Evolutionary conservation across 2,888 invertebrate genomes (phyloP), one percentile per base, ranked within the genome.

Genomic region (Cordylochernes scorpioides): DNA sequence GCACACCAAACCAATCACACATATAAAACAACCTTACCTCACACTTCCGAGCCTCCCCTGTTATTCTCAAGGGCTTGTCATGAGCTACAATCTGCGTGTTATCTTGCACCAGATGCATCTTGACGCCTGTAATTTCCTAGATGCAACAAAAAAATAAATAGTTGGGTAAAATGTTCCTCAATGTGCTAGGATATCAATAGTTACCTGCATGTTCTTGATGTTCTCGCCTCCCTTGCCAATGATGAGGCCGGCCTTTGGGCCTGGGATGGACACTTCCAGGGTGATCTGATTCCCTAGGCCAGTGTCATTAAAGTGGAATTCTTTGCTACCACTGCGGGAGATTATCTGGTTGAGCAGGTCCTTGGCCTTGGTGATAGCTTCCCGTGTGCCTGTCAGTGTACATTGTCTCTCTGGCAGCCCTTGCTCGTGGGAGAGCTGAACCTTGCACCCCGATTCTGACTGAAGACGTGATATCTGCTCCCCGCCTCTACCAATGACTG

Each of bases 191-290:
- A n/a, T n/a, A n/a, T n/a, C n/a, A n/a, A n/a, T n/a, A n/a, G n/a
- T n/a, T n/a, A n/a, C n/a, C n/a, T n/a, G n/a, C n/a, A 63, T 43
- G 48, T 78, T 77, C 48, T 88, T 84, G 45, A 97, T 94, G 0
- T 88, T 97, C 52, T 94, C 91, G n/a, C 94, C 94, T 17, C 80
- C 86, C 56, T 94, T 94, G 39, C 94, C 97, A 45, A 97, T 97
- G 41, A 97, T 78, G 17, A 97, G 63, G 14, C 97, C 97, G 26
- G 91, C 91, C 62, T 97, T 97, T 4, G 77, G 72, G 0, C 91
- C 91, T 0, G 94, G 94, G 33, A 97, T 69, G 71, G 77, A 75
- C 39, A 97, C 74, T 53, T 94, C 91, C 33, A 71, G n/a, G n/a
- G n/a, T n/a, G n/a, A n/a, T n/a, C n/a, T n/a, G n/a, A n/a, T n/a